phyloP scores from a whole-genome alignment of 2,888 invertebrate genomes.

The Incurvaria masculella region DNA sequence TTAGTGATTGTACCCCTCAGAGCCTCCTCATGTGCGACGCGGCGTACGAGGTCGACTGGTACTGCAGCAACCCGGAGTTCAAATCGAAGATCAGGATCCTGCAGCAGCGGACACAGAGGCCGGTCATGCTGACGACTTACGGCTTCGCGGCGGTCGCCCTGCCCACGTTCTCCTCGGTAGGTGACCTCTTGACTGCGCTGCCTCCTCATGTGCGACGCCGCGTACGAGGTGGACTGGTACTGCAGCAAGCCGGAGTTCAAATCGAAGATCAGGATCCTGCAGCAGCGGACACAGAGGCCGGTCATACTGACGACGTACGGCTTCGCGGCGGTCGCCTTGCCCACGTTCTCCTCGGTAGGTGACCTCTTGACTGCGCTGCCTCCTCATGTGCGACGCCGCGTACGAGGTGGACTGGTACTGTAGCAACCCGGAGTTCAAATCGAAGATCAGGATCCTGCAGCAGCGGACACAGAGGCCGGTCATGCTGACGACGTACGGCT shows the following conservation, averaged over 20 bases:
- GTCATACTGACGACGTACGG: no score
- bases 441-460: neutral
- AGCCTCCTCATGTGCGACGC: neutral
- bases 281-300: no score
- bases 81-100: neutral
- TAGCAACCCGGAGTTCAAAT: neutral
- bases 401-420: neutral
- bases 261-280: no score
- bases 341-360: no score
- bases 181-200: neutral
- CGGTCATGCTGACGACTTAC: neutral
- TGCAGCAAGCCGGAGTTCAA: no score
- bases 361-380: no score
- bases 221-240: no score
- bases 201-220: no score
- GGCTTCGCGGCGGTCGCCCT: neutral
- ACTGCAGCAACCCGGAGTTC: neutral
- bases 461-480: neutral
- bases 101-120: neutral
- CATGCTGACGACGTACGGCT: neutral
- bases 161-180: neutral
- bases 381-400: neutral
- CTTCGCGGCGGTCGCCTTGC: no score
- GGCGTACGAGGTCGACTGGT: neutral
- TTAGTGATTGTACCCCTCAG: neutral